Conservation (phyloP, 1,140 invertebrate species). For the Gonioctena quinquepunctata region DNA sequence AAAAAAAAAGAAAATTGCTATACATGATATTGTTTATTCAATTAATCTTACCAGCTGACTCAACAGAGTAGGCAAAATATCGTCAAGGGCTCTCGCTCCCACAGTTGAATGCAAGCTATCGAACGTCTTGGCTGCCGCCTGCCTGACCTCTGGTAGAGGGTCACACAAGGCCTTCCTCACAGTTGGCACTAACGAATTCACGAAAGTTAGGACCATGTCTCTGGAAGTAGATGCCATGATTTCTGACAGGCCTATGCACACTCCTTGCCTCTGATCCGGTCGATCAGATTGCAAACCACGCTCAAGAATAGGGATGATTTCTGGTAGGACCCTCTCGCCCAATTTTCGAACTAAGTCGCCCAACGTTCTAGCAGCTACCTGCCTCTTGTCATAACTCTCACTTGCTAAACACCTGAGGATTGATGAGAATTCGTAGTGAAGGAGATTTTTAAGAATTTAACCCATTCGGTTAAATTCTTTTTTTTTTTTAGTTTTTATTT, state of each 20-base stretch:
- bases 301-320: slow-evolving; percentile 98
- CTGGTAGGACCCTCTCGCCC: slow-evolving; percentile 94
- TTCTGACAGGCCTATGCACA: slow-evolving; percentile 97
- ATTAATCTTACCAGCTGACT: slow-evolving; percentile 69
- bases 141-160: slow-evolving; percentile 87
- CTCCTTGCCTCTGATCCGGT: slow-evolving; percentile 93
- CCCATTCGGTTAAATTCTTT: too few species aligned
- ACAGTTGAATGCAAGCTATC: slow-evolving; percentile 94
- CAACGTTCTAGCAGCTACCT: slow-evolving; percentile 92
- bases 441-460: too few species aligned
- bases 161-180: slow-evolving; percentile 92
- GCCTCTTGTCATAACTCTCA: slow-evolving; percentile 93
- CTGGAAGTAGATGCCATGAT: slow-evolving; percentile 96
- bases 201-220: slow-evolving; percentile 93
- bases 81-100: slow-evolving; percentile 92
- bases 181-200: slow-evolving; percentile 96
- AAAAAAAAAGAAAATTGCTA: not conserved
- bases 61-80: slow-evolving; percentile 92
- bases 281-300: slow-evolving; percentile 87
- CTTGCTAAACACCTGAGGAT: slow-evolving; percentile 77
- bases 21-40: not conserved
- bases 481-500: not conserved
- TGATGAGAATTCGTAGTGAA: not conserved
- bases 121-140: slow-evolving; percentile 95
- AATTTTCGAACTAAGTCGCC: slow-evolving; percentile 97